Percentiles rank a stretch among this genome's conserved stretches.
phyloP scores from a whole-genome alignment of 2,888 invertebrate genomes.

The Ferdinandea cuprea region DNA sequence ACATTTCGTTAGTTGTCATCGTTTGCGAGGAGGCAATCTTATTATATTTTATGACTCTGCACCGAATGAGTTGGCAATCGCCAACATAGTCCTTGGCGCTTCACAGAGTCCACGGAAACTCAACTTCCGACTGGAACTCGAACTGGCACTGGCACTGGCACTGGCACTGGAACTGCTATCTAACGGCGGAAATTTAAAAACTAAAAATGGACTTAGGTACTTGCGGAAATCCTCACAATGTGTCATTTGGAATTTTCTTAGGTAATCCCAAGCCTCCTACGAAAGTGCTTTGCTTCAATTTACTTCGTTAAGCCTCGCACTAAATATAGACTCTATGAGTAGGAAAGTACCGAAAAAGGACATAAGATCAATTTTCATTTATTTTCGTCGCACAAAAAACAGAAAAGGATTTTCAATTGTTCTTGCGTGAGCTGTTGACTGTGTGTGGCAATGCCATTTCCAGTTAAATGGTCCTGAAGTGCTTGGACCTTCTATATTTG shows the following conservation, averaged over 20 bases:
- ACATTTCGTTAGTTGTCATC: constrained; percentile 57
- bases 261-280: constrained; percentile 66
- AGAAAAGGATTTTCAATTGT: constrained; percentile 70
- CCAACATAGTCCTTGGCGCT: constrained; percentile 39
- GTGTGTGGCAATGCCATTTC: constrained; percentile 46
- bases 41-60: constrained; percentile 68
- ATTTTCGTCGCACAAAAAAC: constrained; percentile 6
- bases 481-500: constrained; percentile 35
- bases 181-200: constrained; percentile 55
- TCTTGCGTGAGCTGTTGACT: constrained; percentile 66
- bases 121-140: too few species aligned
- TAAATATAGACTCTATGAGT: constrained; percentile 57
- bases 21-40: constrained; percentile 53
- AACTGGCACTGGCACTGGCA: too few species aligned
- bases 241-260: constrained; percentile 63
- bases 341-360: constrained; percentile 19
- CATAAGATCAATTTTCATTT: constrained; percentile 69
- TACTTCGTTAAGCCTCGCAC: constrained; percentile 67
- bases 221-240: constrained; percentile 65
- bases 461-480: constrained; percentile 66
- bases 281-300: constrained; percentile 70
- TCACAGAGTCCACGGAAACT: too few species aligned
- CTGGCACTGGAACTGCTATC: too few species aligned
- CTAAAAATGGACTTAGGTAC: constrained; percentile 58
- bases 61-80: constrained; percentile 61